A percentile compares a stretch with the other conserved stretches of the same genome.
These are phyloP conservation scores for Plectropomus leopardus DNA, from an alignment of 2,113 vertebrate species.

Conservation along the genomic window DNA sequence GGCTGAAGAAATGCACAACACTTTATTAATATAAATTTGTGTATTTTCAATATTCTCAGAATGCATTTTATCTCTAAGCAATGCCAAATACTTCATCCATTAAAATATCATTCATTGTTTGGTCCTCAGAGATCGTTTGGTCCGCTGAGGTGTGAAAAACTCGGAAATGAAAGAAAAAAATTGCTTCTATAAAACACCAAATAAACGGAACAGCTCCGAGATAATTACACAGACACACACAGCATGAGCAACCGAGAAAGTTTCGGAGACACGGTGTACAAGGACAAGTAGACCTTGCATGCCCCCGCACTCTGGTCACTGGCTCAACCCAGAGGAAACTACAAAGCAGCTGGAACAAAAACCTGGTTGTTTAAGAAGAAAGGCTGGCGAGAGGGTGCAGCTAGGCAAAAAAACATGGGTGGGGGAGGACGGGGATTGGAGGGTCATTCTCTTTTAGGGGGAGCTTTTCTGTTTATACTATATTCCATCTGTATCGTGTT, in stretches of 20 bases:
- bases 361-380: constrained; percentile 51
- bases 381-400: constrained; percentile 43
- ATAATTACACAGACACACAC: background rate
- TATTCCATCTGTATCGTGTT: constrained; percentile 79
- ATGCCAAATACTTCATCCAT: background rate
- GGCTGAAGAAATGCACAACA: background rate
- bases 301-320: constrained; percentile 27
- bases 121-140: background rate
- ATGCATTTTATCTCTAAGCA: background rate
- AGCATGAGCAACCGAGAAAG: background rate
- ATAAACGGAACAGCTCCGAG: background rate
- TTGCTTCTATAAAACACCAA: background rate
- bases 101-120: background rate
- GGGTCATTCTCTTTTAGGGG: constrained; percentile 57
- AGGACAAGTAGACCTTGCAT: constrained; percentile 25
- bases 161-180: background rate
- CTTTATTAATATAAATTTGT: background rate
- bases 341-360: constrained; percentile 66
- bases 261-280: constrained; percentile 5
- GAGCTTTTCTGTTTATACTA: constrained; percentile 76
- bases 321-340: constrained; percentile 44
- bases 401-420: constrained; percentile 35
- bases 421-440: constrained; percentile 33
- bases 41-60: background rate
- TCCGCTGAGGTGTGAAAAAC: background rate